These are phyloP conservation scores for Micrasema minimum DNA, from an alignment of 1,140 invertebrate species.

Conservation along the genomic window DNA sequence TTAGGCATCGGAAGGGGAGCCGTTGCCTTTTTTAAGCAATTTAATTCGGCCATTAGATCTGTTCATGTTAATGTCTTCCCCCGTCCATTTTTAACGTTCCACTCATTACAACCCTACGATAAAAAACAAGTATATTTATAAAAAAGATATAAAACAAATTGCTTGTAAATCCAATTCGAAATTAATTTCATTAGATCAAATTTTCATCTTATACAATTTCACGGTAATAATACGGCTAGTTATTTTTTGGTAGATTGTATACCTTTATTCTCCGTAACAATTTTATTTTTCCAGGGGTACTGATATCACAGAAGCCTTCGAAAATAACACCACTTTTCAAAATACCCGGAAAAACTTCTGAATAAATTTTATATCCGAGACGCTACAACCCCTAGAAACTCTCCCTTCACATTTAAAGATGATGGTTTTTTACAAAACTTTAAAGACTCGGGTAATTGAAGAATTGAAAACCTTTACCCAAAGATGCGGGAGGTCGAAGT, in stretches of 20 bases:
- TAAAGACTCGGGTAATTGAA: slow-evolving; percentile 69
- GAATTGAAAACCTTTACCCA: slow-evolving; percentile 65
- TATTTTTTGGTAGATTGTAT: too few relatives aligned
- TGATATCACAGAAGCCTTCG: slow-evolving; percentile 82
- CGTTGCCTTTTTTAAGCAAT: too few relatives aligned
- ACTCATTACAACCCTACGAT: too few relatives aligned
- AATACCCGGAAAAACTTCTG: slow-evolving; percentile 67
- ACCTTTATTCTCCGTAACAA: too few relatives aligned
- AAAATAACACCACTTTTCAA: slow-evolving; percentile 72
- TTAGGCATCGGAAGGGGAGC: too few relatives aligned
- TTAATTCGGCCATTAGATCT: too few relatives aligned
- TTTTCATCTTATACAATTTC: too few relatives aligned
- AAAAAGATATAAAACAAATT: neutral
- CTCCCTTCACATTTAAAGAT: slow-evolving; percentile 74
- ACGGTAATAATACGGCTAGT: too few relatives aligned
- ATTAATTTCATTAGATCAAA: too few relatives aligned
- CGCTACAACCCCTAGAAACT: slow-evolving; percentile 68
- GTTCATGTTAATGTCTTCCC: too few relatives aligned
- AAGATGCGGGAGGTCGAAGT: slow-evolving; percentile 39
- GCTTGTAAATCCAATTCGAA: too few relatives aligned
- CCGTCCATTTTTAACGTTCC: too few relatives aligned
- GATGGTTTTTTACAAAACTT: slow-evolving; percentile 76
- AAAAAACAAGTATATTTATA: neutral
- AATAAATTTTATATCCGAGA: slow-evolving; percentile 71
- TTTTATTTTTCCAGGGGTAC: slow-evolving; percentile 66